Evolutionary conservation across 2,113 vertebrate species (phyloP).

Genomic region (Trinectes maculatus): DNA sequence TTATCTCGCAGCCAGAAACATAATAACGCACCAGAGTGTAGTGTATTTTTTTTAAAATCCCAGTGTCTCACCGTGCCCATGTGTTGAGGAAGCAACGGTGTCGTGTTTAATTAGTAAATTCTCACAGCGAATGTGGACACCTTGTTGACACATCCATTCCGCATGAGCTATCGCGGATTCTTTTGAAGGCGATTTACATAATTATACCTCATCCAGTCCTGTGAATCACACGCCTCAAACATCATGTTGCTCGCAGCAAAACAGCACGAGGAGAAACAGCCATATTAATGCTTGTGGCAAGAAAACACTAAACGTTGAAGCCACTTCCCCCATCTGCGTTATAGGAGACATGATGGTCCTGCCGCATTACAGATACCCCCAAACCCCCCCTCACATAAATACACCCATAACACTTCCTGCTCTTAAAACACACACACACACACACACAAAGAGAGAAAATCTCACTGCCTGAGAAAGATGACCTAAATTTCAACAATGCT

Average conservation of each 20-base stretch:
- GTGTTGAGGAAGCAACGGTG: constrained; percentile 70
- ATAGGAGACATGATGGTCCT: constrained; percentile 56
- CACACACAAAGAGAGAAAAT: constrained; percentile 45
- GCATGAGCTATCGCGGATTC: constrained; percentile 79
- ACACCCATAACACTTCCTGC: constrained; percentile 26
- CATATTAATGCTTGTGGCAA: constrained; percentile 77
- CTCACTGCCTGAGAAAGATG: constrained; percentile 58
- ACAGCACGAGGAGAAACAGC: constrained; percentile 65
- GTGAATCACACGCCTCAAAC: constrained; percentile 71
- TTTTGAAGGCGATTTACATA: constrained; percentile 86
- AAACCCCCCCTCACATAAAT: constrained; percentile 10
- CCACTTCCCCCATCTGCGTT: constrained; percentile 81
- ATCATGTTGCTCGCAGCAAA: constrained; percentile 66
- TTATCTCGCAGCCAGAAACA: constrained; percentile 59
- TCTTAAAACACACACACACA: constrained; percentile 43
- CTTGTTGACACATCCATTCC: constrained; percentile 81
- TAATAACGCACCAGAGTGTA: constrained; percentile 52
- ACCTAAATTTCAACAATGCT: constrained; percentile 71
- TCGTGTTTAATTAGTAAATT: constrained; percentile 81
- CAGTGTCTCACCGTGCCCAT: constrained; percentile 49
- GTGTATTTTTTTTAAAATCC: constrained; percentile 60
- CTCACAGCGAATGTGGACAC: constrained; percentile 74
- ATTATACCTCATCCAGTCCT: constrained; percentile 81
- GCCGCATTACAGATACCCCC: constrained; percentile 46
- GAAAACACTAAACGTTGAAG: constrained; percentile 64